A percentile compares a stretch with the other conserved stretches of the same genome.
Evolutionary conservation across 2,113 vertebrate genomes (phyloP).

Genomic region (Sitta europaea): DNA sequence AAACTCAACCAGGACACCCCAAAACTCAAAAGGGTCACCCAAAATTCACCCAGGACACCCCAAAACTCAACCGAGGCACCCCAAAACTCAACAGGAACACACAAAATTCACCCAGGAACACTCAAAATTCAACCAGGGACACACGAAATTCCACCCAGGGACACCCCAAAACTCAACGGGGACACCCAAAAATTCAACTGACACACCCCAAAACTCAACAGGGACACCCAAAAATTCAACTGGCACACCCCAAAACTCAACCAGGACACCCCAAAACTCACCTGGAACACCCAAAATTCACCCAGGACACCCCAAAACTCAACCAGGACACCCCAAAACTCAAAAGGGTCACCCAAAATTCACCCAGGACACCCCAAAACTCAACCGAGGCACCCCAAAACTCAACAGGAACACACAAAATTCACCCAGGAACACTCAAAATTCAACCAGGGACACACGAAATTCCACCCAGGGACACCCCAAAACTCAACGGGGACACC

Average conservation of each 20-base stretch:
- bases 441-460: too few species aligned
- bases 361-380: not conserved
- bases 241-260: not conserved
- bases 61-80: not conserved
- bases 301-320: fast-evolving
- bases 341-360: not conserved
- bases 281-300: not conserved
- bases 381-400: fast-evolving
- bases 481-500: too few species aligned
- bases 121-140: too few species aligned
- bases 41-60: too few species aligned
- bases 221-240: not conserved
- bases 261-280: not conserved
- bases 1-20: too few species aligned
- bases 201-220: fast-evolving
- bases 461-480: too few species aligned
- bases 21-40: too few species aligned
- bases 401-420: not conserved
- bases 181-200: too few species aligned
- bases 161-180: too few species aligned
- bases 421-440: not conserved
- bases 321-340: not conserved
- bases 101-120: too few species aligned
- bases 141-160: not conserved
- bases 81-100: too few species aligned